Conservation (phyloP, 2,888 invertebrate species). For the Drosophila diplacantha region DNA sequence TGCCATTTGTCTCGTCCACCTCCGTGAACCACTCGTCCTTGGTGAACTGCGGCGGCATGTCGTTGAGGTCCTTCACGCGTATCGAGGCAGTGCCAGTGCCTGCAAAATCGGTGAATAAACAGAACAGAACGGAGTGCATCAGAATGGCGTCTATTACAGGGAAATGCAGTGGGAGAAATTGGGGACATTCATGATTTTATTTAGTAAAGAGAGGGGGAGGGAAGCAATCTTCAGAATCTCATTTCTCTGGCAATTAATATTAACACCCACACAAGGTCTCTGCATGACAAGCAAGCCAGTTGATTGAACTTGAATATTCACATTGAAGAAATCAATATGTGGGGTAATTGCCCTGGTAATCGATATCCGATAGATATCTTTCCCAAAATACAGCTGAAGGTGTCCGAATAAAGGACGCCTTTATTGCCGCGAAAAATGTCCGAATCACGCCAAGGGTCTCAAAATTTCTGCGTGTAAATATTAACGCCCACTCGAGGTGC, state of each 20-base stretch:
- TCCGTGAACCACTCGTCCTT: constrained; percentile 97
- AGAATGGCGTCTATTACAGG: constrained; percentile 16
- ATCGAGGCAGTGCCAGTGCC: constrained; percentile 92
- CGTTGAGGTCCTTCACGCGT: constrained; percentile 96
- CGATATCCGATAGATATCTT: background rate
- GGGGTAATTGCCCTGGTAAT: constrained; percentile 5
- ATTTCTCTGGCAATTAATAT: background rate
- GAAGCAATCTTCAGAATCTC: background rate
- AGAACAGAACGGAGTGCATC: constrained; percentile 5
- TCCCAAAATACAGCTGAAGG: no score
- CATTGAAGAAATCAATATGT: background rate
- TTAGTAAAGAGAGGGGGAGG: background rate
- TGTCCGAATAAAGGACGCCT: no score
- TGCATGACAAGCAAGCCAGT: background rate
- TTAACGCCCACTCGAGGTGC: background rate
- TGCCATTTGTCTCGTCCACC: constrained; percentile 95
- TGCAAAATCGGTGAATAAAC: constrained; percentile 24
- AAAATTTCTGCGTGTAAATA: background rate
- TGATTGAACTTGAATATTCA: constrained; percentile 4
- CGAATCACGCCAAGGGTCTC: constrained; percentile 1
- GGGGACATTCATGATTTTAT: no score
- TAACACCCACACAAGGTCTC: constrained; percentile 1
- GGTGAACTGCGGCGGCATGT: constrained; percentile 97
- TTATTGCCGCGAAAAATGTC: background rate
- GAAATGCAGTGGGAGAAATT: constrained; percentile 8